A percentile compares a stretch with the other conserved stretches of the same genome.
These are phyloP conservation scores for Calephelis nemesis DNA, from an alignment of 1,140 invertebrate species.

Conservation along the genomic window DNA sequence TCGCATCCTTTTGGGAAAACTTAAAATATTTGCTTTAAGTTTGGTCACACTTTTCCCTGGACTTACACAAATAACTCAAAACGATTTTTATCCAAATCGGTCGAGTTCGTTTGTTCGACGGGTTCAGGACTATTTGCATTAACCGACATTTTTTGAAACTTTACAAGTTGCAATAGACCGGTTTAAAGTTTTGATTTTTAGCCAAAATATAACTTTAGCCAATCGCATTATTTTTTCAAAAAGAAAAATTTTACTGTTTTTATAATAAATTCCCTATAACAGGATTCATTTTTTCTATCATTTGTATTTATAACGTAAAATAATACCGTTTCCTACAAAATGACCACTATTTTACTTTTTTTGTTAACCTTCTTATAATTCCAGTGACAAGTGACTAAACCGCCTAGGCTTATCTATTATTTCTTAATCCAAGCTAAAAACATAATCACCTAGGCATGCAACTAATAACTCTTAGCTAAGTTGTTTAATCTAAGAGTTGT, in stretches of 20 bases:
- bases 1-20: too few species aligned
- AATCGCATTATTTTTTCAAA: constrained; percentile 7
- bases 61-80: too few species aligned
- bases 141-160: not conserved
- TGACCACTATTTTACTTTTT: constrained; percentile 8
- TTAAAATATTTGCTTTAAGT: too few species aligned
- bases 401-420: not conserved
- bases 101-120: not conserved
- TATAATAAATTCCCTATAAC: not conserved
- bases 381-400: not conserved
- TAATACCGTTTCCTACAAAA: not conserved
- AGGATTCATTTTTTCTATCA: not conserved
- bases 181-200: not conserved
- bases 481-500: constrained; percentile 4
- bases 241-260: constrained; percentile 1
- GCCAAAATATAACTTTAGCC: not conserved
- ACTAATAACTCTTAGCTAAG: constrained; percentile 3
- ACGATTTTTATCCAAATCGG: too few species aligned
- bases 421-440: constrained; percentile 3
- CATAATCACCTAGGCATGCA: not conserved
- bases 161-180: not conserved
- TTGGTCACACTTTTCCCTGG: too few species aligned
- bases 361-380: not conserved
- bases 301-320: not conserved
- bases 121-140: not conserved